Percentiles rank a stretch among this genome's conserved stretches.
phyloP scores from a whole-genome alignment of 2,113 vertebrate species.

The Ranitomeya imitator region DNA sequence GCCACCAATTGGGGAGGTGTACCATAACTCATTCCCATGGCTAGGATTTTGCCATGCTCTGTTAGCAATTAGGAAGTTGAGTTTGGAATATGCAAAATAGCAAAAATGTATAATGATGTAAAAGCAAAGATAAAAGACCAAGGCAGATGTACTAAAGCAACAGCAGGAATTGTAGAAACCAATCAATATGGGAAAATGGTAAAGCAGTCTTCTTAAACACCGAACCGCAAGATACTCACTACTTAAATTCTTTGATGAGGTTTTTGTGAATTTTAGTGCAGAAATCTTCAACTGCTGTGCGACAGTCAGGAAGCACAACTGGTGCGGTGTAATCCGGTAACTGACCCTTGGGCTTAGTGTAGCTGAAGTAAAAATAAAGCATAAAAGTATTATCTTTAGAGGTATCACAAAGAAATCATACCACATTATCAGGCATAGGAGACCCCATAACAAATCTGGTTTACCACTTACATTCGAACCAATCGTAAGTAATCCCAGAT shows the following conservation, averaged over 20 bases:
- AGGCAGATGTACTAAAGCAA: too few relatives aligned
- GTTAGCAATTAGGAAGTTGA: too few relatives aligned
- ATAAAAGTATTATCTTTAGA: neutral
- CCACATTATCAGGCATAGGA: neutral
- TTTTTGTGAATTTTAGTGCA: conserved; percentile 99
- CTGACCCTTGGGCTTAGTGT: conserved; percentile 99
- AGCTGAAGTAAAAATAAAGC: conserved; percentile 72
- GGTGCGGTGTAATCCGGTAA: conserved; percentile 95
- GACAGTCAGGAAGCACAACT: conserved; percentile 86
- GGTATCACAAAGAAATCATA: neutral
- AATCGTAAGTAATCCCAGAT: conserved; percentile 95
- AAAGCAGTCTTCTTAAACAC: neutral
- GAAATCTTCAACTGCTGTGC: conserved; percentile 93
- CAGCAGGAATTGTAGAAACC: neutral
- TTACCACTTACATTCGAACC: conserved; percentile 89
- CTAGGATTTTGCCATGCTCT: too few relatives aligned
- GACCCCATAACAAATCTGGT: neutral
- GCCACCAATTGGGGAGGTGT: too few relatives aligned
- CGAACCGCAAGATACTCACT: conserved; percentile 79
- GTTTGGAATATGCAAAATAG: too few relatives aligned
- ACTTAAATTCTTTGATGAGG: conserved; percentile 97
- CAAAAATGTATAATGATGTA: too few relatives aligned
- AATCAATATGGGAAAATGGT: neutral
- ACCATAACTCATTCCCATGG: too few relatives aligned
- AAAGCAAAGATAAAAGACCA: too few relatives aligned